Evolutionary conservation across 2,888 invertebrate genomes (phyloP), one percentile per base, ranked within the genome.

Genomic region (Drosophila emarginata): DNA sequence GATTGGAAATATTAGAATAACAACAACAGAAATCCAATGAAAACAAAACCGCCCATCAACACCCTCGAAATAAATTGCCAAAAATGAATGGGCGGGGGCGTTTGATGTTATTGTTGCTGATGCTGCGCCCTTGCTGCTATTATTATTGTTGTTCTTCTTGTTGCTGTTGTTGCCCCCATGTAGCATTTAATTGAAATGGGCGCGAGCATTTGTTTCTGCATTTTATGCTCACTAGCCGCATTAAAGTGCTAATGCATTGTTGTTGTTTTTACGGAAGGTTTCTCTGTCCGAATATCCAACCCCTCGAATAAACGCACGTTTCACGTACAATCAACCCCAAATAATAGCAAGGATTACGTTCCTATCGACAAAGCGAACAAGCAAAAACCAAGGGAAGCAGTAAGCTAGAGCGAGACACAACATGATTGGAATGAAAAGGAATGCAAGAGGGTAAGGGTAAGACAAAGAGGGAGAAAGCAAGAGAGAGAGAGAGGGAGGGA

Each of bases 31-130:
- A 88, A 90, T 83, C 80, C 87, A 90, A 89, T 86, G 80, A 90
- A 90, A 90, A 89, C 90, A 90, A 89, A 90, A 88, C 89, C 91
- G 88, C 89, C 90, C 89, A 91, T 90, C 89, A 89, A 88, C 89
- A 88, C 82, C 84, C 83, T 82, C 76, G 72, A 82, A 80, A 77
- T 72, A 80, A 87, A 85, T 87, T 83, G 83, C 84, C 64, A 51
- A 71, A 65, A 73, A 73, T 68, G 69, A 59, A 70, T 77, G 54
- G 50, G 18, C 12, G 52, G 50, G 36, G 68, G 61, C n/a, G 58
- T 23, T 26, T 72, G 64, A 65, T 80, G 59, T 76, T 79, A 61
- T 54, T 74, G 54, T 72, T 80, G 66, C 64, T 70, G 71, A 64
- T 75, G 56, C 69, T 77, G 59, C 53, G 72, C 67, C 75, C 78